These are phyloP conservation scores for Teinopalpus imperialis DNA, from an alignment of 2,888 invertebrate genomes.

Conservation along the genomic window DNA sequence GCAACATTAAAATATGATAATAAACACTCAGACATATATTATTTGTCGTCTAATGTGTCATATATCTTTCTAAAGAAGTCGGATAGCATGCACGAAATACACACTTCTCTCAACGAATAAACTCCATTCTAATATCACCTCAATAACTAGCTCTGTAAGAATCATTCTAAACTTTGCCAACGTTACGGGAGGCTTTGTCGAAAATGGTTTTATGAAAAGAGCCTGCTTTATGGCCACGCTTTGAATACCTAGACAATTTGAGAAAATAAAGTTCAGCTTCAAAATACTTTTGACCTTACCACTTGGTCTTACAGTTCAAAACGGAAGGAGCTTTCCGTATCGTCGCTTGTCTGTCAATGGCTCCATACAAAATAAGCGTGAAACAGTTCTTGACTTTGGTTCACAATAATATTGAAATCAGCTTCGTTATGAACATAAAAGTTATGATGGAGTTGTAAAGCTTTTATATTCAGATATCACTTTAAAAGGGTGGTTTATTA, in stretches of 20 bases:
- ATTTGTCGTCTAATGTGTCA: conserved; percentile 27
- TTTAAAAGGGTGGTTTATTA: conserved; percentile 17
- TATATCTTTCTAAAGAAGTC: conserved; percentile 28
- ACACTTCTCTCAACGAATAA: background rate
- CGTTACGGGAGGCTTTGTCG: conserved; percentile 10
- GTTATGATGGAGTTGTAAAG: conserved; percentile 43
- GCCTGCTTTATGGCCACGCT: conserved; percentile 28
- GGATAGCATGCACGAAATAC: conserved; percentile 17
- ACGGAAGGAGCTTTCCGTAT: background rate
- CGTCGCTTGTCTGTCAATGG: conserved; percentile 23
- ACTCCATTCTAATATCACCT: conserved; percentile 3
- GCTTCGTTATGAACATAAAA: conserved; percentile 23
- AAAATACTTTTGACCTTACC: conserved; percentile 1
- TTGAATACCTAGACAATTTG: conserved; percentile 29
- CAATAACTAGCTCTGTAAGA: background rate
- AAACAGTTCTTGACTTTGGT: conserved; percentile 25
- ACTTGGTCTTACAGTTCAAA: background rate
- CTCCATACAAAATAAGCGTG: conserved; percentile 28
- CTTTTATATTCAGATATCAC: conserved; percentile 27
- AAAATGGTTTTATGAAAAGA: conserved; percentile 30
- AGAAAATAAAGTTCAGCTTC: conserved; percentile 10
- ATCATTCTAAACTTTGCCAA: background rate
- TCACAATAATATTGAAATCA: conserved; percentile 26
- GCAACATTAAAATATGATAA: conserved; percentile 23
- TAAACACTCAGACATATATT: conserved; percentile 22